Evolutionary conservation across 2,888 invertebrate genomes (phyloP).

Genomic region (Eupithecia centaureata): DNA sequence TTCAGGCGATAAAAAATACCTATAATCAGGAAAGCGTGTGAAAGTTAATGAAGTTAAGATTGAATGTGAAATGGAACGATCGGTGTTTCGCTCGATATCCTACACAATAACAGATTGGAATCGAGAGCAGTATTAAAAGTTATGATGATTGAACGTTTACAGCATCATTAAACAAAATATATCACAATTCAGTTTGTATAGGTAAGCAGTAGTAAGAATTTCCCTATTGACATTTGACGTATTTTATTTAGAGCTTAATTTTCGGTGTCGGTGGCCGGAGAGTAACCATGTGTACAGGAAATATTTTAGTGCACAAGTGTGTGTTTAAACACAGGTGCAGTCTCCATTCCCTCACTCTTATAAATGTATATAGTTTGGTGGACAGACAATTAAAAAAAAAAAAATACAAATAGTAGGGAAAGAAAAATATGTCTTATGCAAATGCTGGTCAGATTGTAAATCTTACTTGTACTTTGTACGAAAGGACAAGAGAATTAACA

Average conservation of each 20-base stretch:
- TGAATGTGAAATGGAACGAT: conserved; percentile 14
- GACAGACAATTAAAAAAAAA: too few species aligned
- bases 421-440: neutral
- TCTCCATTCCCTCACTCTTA: too few species aligned
- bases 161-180: neutral
- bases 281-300: too few species aligned
- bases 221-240: neutral
- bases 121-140: neutral
- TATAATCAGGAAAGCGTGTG: conserved; percentile 11
- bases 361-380: too few species aligned
- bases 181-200: neutral
- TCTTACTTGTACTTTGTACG: neutral
- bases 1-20: neutral
- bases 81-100: neutral
- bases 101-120: neutral
- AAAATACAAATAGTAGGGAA: neutral
- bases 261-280: too few species aligned
- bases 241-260: too few species aligned
- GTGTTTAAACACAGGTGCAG: too few species aligned
- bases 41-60: conserved; percentile 18
- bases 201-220: too few species aligned
- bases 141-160: neutral
- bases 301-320: too few species aligned
- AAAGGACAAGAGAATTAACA: neutral
- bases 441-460: neutral